Base-by-base conservation (phyloP, 1,140 invertebrate species). In the Arctopsyche grandis region DNA sequence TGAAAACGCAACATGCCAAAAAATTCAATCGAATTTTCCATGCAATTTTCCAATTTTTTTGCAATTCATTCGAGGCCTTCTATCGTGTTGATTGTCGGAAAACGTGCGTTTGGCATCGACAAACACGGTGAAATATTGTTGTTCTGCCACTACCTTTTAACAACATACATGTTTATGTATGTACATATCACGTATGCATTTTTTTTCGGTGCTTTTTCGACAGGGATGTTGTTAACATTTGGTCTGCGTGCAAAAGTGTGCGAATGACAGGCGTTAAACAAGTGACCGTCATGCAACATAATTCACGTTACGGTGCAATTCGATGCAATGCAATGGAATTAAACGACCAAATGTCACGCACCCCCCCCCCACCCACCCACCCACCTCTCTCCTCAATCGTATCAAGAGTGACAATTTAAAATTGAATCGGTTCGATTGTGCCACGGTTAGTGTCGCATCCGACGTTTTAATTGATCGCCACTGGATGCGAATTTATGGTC, bases 391-490 rank as follows among this genome's bases (percentile, higher is more conserved):
- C 22, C 22, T 14, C 56, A 60, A 60, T 43, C 16, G 71, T 74
- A 56, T 74, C 71, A 56, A n/a, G 21, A 22, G 71, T 74, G 71
- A 74, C 71, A 74, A 74, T 74, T 74, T 74, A 56, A 74, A 74
- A 74, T 74, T 74, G 71, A 74, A 56, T 74, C 44, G 71, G 48
- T 56, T 16, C 22, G 5, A 29, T 74, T 56, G 48, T 74, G 14
- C 22, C 22, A 52, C 10, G 9, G 38, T 44, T 19, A 21, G n/a
- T 16, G 58, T 7, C 14, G 1, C 16, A 48, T 71, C 44, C 19
- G 43, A 46, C 69, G 71, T 52, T 56, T 56, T 74, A 74, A 74
- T 74, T 74, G 71, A 74, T 71, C 16, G 44, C 9, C 38, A 5
- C 66, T 5, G n/a, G 14, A 29, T 38, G 69, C 38, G 44, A 46